Conservation (phyloP, 2,888 invertebrate species). For the Smittia aterrima region DNA sequence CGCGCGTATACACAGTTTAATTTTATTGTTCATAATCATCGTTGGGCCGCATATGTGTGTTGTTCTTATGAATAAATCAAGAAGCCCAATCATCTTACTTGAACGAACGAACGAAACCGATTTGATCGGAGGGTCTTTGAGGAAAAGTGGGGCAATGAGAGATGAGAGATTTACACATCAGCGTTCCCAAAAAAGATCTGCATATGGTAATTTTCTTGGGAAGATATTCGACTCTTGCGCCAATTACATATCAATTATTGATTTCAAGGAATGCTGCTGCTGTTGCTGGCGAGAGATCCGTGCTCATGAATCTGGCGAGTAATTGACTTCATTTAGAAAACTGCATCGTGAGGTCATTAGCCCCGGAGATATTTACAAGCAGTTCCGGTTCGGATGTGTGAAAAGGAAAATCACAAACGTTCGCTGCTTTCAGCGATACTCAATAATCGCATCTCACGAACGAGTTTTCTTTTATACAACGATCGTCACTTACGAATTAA, state of each 20-base stretch:
- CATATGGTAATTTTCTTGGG: constrained; percentile 31
- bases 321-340: too few species aligned
- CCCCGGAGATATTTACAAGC: neutral
- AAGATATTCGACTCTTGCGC: constrained; percentile 21
- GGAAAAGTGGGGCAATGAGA: constrained; percentile 34
- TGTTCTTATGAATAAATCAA: constrained; percentile 1
- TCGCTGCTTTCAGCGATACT: neutral
- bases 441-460: neutral
- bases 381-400: constrained; percentile 9
- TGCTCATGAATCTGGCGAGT: too few species aligned
- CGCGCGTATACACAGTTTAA: neutral
- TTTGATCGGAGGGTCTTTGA: neutral
- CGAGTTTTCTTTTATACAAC: constrained; percentile 26
- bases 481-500: neutral
- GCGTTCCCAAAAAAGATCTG: neutral
- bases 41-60: neutral
- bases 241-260: constrained; percentile 34
- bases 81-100: neutral
- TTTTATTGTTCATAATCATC: constrained; percentile 21
- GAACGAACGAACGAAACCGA: neutral
- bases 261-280: neutral
- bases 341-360: neutral
- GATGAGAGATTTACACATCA: constrained; percentile 31
- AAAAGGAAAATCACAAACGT: neutral
- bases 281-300: neutral